Percentiles rank a stretch among this genome's conserved stretches.
These are phyloP conservation scores for Taeniopygia guttata DNA, from an alignment of 2,797 vertebrate species.

Conservation along the genomic window DNA sequence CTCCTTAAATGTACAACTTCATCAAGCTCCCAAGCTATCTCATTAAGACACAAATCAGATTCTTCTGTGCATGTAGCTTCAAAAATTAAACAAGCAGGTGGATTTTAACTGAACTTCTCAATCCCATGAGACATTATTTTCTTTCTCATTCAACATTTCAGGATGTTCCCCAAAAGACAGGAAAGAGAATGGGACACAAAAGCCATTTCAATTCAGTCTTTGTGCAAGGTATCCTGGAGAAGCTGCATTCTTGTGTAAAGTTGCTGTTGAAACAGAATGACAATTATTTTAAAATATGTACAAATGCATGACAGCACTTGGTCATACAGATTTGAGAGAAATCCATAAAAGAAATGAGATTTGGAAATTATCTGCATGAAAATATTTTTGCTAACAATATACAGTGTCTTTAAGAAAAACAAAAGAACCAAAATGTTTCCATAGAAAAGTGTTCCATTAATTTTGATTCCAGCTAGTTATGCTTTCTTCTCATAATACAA, in stretches of 20 bases:
- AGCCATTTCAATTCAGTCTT: slow-evolving; percentile 10
- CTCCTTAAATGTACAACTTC: background rate
- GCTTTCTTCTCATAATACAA: background rate
- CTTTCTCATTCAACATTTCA: slow-evolving; percentile 40
- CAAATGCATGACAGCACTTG: background rate
- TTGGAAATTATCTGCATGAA: background rate
- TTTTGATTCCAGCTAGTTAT: background rate
- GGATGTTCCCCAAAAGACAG: slow-evolving; percentile 17
- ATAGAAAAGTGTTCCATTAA: background rate
- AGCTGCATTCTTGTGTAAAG: background rate
- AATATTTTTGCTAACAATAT: background rate
- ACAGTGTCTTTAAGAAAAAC: background rate
- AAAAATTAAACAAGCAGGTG: slow-evolving; percentile 17
- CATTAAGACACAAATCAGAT: background rate
- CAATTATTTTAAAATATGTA: background rate
- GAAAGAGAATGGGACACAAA: slow-evolving; percentile 42
- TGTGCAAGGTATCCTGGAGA: slow-evolving; percentile 40
- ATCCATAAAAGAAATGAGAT: background rate
- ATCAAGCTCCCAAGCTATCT: background rate
- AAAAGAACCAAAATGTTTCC: background rate
- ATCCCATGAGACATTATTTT: background rate
- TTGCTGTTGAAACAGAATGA: slow-evolving; percentile 58
- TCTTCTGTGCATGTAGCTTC: background rate
- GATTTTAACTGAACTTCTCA: slow-evolving; percentile 18
- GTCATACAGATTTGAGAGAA: background rate